Base-by-base conservation (phyloP, 2,888 invertebrate genomes). In the Caenorhabditis sp. region DNA sequence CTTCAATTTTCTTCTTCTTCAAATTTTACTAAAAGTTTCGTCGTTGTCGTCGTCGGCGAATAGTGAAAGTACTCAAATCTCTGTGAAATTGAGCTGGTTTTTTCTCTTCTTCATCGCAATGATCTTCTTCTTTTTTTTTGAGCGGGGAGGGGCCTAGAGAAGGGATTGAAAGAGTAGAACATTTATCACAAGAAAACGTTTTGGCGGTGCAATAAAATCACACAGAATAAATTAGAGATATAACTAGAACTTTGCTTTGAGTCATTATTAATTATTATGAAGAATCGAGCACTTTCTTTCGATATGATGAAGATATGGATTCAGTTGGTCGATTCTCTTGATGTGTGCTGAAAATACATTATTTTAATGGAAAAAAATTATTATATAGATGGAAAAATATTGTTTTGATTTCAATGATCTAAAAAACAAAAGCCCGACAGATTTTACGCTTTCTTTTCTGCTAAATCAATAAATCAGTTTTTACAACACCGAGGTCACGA, bases 221-320 rank as follows among this genome's bases (percentile, higher is more conserved):
- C 31, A 31, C 31, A 31, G 31, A 26, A 57, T 57, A 27, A 57
- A 57, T 26, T 57, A 26, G 57, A 26, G 26, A 59, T 53, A 38
- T 20, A 62, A 59, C 61, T 43, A 43, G 43, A 43, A 43, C 14
- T 43, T 43, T 5, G 10, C 5, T 31, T 31, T 31, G 31, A 31
- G 4, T 31, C 31, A 31, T 31, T 31, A 31, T 31, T 10, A 7
- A 4, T 31, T 31, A 10, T 57, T 23, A 61, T 64, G 49, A 71
- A 3, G 68, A 73, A 36, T 73, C 73, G 14, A 73, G 63, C 38
- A 73, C 63, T 53, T 73, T 73, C 53, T 66, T 68, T 5, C 73
- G 73, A 50, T 73, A 73, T 1, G 68, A 68, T 17, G 68, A 68
- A 17, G 73, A 68, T 23, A 73, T 61, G 17, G 73, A 73, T 52